Evolutionary conservation across 1,140 invertebrate genomes (phyloP), one percentile per base, ranked within the genome.

Genomic region (Eriosoma lanigerum): DNA sequence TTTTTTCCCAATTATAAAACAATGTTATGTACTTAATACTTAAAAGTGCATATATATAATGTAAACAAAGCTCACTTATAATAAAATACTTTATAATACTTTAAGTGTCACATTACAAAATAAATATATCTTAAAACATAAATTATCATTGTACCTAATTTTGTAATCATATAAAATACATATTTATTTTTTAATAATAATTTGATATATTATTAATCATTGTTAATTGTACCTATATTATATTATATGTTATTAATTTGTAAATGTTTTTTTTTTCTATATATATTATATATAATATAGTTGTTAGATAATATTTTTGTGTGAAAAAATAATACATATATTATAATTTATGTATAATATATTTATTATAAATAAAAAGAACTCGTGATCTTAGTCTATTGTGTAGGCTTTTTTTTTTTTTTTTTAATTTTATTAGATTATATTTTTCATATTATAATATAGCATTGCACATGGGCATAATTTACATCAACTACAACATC

Each of bases 141-240:
- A 60, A 78, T 62, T 76, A 76, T 76, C 58, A 60, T 78, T 60
- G 56, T 78, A n/a, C n/a, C n/a, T n/a, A 62, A 78, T 78, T 78
- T 78, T 78, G 56, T 78, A 62, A 60, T 32, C 75, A 29, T 60
- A 46, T 29, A 72, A 29, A 72, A 50, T 26, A 17, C 15, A 75
- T 58, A 60, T 78, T 78, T 60, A 60, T 78, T 78, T 78, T 78
- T 62, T 62, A 78, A 44, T 21, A 46, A 50, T 21, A 78, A 62
- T 62, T 60, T 78, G 46, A 62, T 78, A 46, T 24, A 78, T 62
- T 62, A 62, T 38, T 78, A 46, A 58, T 78, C 48, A 62, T 58
- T 76, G 52, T 56, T 76, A 46, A 26, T 48, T 76, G 13, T 76
- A 76, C 24, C 15, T 38, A 3, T 8, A 4, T 38, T 38, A 38